Evolutionary conservation across 2,113 vertebrate species (phyloP).

Genomic region (Pholis gunnellus): DNA sequence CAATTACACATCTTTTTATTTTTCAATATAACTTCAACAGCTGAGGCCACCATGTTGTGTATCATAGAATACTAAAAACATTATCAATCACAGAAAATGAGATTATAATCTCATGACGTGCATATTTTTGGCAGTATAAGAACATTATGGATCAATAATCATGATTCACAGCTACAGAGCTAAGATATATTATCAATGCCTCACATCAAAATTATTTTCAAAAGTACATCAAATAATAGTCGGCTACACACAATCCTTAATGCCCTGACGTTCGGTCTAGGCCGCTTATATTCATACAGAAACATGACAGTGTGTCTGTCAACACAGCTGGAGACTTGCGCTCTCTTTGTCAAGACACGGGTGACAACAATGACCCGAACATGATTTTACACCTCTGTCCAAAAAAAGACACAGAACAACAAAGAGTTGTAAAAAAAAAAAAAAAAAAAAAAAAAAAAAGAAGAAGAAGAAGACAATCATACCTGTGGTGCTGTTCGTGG

Average conservation of each 20-base stretch:
- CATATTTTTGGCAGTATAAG: conserved; percentile 6
- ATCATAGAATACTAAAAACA: conserved; percentile 13
- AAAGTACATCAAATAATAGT: conserved; percentile 32
- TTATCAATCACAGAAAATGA: not conserved
- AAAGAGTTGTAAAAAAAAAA: conserved; percentile 29
- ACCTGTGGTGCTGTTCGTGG: conserved; percentile 77
- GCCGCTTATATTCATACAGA: conserved; percentile 38
- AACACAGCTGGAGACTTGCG: conserved; percentile 72
- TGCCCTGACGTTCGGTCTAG: conserved; percentile 33
- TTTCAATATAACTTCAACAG: not conserved
- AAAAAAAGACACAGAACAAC: conserved; percentile 6
- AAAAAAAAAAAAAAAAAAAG: not conserved
- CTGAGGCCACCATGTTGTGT: not conserved
- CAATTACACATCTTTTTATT: not conserved
- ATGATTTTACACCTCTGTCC: conserved; percentile 42
- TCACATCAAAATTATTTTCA: not conserved
- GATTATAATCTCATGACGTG: conserved; percentile 22
- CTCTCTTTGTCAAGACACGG: conserved; percentile 73
- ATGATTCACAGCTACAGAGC: not conserved
- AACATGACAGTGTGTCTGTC: conserved; percentile 73
- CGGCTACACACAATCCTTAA: conserved; percentile 18
- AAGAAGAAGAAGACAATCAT: conserved; percentile 23
- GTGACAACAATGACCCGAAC: conserved; percentile 68
- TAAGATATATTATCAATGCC: not conserved
- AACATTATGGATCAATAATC: not conserved